A percentile compares a stretch with the other conserved stretches of the same genome.
phyloP scores from a whole-genome alignment of 2,888 invertebrate species.

The Ormyrus labotus region DNA sequence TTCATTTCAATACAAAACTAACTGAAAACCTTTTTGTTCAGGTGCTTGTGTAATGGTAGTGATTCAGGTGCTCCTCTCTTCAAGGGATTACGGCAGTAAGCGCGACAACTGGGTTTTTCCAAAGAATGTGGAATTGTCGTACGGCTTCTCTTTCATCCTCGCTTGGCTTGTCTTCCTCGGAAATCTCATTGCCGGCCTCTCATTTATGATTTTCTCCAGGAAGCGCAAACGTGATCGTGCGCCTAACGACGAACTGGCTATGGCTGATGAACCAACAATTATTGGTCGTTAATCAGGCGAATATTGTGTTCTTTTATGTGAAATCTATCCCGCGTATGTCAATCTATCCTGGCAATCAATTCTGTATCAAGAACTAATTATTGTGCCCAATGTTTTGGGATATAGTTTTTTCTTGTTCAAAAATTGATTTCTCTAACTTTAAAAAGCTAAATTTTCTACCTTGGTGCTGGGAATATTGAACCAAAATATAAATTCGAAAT shows the following conservation, averaged over 20 bases:
- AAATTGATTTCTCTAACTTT: no score
- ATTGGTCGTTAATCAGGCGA: conserved; percentile 76
- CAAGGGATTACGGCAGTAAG: conserved; percentile 84
- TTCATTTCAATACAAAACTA: neutral
- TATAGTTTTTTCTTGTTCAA: no score
- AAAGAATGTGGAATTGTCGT: conserved; percentile 81
- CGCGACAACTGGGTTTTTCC: conserved; percentile 83
- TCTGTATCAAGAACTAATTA: no score
- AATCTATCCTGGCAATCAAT: no score
- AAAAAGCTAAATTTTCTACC: no score
- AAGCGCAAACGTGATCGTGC: conserved; percentile 91
- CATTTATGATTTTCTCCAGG: conserved; percentile 88
- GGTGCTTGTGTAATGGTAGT: conserved; percentile 89
- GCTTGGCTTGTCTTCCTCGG: conserved; percentile 88
- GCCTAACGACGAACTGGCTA: conserved; percentile 87
- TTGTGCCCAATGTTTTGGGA: no score
- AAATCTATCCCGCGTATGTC: no score
- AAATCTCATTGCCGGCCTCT: conserved; percentile 82
- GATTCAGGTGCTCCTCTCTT: conserved; percentile 86
- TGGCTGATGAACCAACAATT: conserved; percentile 91
- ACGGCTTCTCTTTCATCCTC: conserved; percentile 84
- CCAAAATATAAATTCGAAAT: no score
- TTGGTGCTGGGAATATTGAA: no score
- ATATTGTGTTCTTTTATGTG: no score
- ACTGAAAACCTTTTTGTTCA: conserved; percentile 63